These are phyloP conservation scores for Selenia dentaria DNA, from an alignment of 2,888 invertebrate species.

Conservation along the genomic window DNA sequence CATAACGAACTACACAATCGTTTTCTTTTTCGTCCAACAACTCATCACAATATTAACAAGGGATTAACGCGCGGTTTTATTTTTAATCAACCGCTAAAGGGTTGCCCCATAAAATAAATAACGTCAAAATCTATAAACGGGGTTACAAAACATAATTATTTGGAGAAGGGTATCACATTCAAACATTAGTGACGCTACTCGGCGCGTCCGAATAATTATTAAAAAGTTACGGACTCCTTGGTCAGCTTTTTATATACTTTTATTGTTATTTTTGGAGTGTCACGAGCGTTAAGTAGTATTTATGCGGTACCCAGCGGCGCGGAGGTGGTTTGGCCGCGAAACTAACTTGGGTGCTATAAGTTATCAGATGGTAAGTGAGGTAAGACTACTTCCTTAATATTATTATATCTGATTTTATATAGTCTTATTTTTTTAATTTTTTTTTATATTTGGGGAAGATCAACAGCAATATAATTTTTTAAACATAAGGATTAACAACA, in stretches of 20 bases:
- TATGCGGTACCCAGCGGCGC: constrained; percentile 79
- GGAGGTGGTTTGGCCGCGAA: constrained; percentile 58
- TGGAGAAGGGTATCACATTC: constrained; percentile 69
- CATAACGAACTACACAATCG: neutral
- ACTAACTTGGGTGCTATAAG: constrained; percentile 43
- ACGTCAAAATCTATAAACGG: constrained; percentile 74
- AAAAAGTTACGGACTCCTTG: constrained; percentile 56
- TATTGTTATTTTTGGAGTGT: constrained; percentile 67
- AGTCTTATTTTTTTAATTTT: too few species aligned
- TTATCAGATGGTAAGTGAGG: constrained; percentile 6
- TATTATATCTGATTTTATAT: too few species aligned
- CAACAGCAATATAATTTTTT: too few species aligned
- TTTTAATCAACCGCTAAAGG: constrained; percentile 39
- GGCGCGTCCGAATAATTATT: constrained; percentile 74
- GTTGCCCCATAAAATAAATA: constrained; percentile 65
- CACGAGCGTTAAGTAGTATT: constrained; percentile 80
- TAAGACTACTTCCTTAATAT: constrained; percentile 16
- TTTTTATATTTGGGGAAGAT: too few species aligned
- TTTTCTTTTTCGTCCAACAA: constrained; percentile 18
- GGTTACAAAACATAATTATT: constrained; percentile 79
- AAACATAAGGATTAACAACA: too few species aligned
- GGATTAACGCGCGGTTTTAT: constrained; percentile 17
- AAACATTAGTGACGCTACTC: constrained; percentile 80
- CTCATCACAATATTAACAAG: constrained; percentile 30
- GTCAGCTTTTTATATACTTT: constrained; percentile 43